These are phyloP conservation scores for Dioctria rufipes DNA, from an alignment of 2,888 invertebrate genomes.

Conservation along the genomic window DNA sequence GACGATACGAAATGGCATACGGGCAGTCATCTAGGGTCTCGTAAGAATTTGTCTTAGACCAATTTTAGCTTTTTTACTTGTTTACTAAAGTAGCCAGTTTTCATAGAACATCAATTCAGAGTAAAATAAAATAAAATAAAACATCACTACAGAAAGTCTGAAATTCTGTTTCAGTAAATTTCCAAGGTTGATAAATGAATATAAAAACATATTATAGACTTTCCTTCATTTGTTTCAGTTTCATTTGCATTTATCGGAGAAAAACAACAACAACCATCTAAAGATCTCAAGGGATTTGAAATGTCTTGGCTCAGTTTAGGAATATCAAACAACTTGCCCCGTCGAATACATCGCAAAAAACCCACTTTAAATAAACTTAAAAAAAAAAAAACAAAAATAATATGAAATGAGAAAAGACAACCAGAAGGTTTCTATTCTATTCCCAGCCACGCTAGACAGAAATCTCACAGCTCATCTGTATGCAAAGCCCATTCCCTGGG, in stretches of 20 bases:
- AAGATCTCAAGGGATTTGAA: slow-evolving; percentile 48
- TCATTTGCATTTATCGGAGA: slow-evolving; percentile 50
- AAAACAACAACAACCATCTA: slow-evolving; percentile 5
- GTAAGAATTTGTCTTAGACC: no score
- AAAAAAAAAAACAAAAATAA: slow-evolving; percentile 13
- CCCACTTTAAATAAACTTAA: slow-evolving; percentile 24
- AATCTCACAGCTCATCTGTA: slow-evolving; percentile 54
- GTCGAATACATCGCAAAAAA: slow-evolving; percentile 14
- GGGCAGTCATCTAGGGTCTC: no score
- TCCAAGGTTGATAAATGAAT: no score
- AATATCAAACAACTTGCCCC: slow-evolving; percentile 4
- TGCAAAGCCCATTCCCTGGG: slow-evolving; percentile 42
- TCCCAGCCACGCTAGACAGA: not conserved
- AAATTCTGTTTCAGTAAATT: no score
- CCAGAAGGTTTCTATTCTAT: slow-evolving; percentile 25
- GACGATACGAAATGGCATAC: no score
- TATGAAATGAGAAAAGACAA: slow-evolving; percentile 28
- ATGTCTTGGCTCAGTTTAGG: slow-evolving; percentile 31
- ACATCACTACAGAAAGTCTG: no score
- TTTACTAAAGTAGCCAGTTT: no score
- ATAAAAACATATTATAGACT: no score
- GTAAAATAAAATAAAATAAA: no score
- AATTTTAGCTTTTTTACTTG: no score
- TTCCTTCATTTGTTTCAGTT: not conserved
- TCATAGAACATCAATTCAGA: no score